Conservation (phyloP, 2,113 vertebrate species). For the Myotis davidii region DNA sequence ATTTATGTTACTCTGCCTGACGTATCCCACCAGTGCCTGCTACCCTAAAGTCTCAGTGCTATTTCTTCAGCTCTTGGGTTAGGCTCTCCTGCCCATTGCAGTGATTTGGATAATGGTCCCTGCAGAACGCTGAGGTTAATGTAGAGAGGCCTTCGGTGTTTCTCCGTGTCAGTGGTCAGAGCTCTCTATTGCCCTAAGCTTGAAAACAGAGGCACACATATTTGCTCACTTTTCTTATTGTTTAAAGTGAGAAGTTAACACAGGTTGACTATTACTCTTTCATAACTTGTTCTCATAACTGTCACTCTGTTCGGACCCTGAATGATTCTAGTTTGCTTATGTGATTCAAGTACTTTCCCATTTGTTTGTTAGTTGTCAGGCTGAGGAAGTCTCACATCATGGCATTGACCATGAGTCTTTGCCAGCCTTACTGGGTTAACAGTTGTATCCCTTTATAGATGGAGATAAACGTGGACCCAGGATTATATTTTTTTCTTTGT, state of each 20-base stretch:
- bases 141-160: neutral
- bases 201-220: neutral
- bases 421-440: neutral
- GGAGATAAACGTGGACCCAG: neutral
- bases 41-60: neutral
- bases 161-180: neutral
- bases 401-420: neutral
- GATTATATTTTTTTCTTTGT: neutral
- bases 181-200: neutral
- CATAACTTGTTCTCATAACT: neutral
- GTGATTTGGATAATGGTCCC: neutral
- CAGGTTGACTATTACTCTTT: neutral
- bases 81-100: neutral
- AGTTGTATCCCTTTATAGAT: neutral
- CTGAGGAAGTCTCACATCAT: neutral
- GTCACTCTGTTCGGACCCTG: neutral
- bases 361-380: neutral
- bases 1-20: neutral
- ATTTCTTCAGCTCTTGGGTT: neutral
- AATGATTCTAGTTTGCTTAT: neutral
- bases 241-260: neutral
- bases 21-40: neutral
- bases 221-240: slow-evolving; percentile 6
- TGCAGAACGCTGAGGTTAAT: neutral
- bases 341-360: neutral